Base-by-base conservation (phyloP, 2,113 vertebrate species). In the Gymnorhina tibicen region DNA sequence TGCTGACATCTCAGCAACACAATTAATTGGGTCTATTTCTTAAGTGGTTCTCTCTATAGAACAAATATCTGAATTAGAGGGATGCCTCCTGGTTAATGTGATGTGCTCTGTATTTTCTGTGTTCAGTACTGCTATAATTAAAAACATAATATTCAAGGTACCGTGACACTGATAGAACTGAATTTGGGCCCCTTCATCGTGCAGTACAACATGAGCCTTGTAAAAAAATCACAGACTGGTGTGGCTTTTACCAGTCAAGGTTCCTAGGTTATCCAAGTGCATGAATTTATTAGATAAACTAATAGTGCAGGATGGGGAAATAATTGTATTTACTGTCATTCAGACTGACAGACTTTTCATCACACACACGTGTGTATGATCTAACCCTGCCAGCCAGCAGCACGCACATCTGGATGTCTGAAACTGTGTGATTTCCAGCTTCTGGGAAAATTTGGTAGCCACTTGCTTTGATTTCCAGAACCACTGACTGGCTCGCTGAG, bases 21-120 rank as follows among this genome's bases (percentile, higher is more conserved):
- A 72, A 80, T 83, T 59, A 93, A 93, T 76, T 92, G 17, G 55
- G 52, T 64, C n/a, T 44, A 7, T 89, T 94, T 87, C 77, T 85
- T 56, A 53, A 92, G 60, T 77, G 55, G 32, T 60, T 94, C 89
- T 66, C 41, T 19, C 30, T 62, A 6, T 7, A 76, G 89, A 85
- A 58, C 41, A 73, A 85, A 41, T 67, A 80, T n/a, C 79, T 67
- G 75, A 44, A n/a, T 91, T 77, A 58, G 19, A 67, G 22, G 21
- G 42, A 49, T 39, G 30, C 50, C 68, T 92, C 58, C 78, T 91
- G 59, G 27, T 32, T 83, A 52, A 56, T 52, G 35, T 0, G 0
- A 88, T 39, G 55, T 56, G n/a, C 52, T 70, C 52, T 6, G 1
- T 60, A 20, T 44, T 85, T 93, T 72, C 60, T 60, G 60, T 58